Base-by-base conservation (phyloP, 2,888 invertebrate genomes). In the Alviniconcha strummeri region DNA sequence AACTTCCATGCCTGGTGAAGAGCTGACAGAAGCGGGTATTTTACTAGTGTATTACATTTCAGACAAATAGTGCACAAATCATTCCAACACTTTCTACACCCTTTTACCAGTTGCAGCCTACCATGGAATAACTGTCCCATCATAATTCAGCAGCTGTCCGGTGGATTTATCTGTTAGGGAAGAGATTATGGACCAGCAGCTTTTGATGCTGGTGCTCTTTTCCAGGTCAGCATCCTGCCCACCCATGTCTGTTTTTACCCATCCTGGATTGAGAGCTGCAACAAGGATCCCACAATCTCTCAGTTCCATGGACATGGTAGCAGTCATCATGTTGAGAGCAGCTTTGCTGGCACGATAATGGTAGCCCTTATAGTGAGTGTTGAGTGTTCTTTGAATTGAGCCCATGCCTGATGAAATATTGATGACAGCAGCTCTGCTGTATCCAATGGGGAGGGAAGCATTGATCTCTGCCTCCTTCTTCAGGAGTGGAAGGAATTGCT, bases 191-290 rank as follows among this genome's bases (percentile, higher is more conserved):
- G 74, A 69, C 56, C 81, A 83, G 36, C 81, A 54, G 36, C 69
- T 19, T 15, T 57, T 9, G 36, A 79, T 79, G 15, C 85, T 85
- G 17, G 78, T 75, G 17, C 83, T 69, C n/a, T 19, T 67, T 1
- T 69, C 77, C 17, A 83, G 15, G 13, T 60, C 77, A 8, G 84
- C 86, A 4, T 82, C 13, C 0, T 57, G 60, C 4, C 85, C 85
- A 1, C 87, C 87, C 87, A 87, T 87, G 60, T 85, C 83, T 11
- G 87, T 86, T 17, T 81, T 80, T n/a, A 85, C 83, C 81, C 83
- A 84, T 5, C 87, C 87, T 5, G 87, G 87, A 60, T 87, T 83
- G 17, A 87, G 15, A 13, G 85, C 81, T 19, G 74, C 54, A 17
- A 82, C 84, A 55, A 85, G 54, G 56, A 87, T 83, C 7, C 85